These are phyloP conservation scores for Paratrypauchen microcephalus DNA, from an alignment of 2,797 vertebrate species.

Conservation along the genomic window DNA sequence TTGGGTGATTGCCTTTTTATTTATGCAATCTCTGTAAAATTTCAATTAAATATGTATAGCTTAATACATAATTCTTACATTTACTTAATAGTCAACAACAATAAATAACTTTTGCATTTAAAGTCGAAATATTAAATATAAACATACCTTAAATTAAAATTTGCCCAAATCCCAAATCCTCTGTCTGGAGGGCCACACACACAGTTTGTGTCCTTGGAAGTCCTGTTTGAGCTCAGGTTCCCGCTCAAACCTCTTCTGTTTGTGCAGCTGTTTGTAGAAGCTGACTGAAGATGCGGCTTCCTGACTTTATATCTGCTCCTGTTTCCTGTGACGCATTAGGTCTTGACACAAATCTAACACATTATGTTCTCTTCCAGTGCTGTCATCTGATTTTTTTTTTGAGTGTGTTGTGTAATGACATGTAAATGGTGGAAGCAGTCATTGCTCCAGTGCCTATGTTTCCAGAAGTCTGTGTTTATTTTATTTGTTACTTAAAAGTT, in stretches of 20 bases:
- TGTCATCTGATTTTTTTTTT: conserved; percentile 6
- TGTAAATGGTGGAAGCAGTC: no score
- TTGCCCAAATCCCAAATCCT: conserved; percentile 16
- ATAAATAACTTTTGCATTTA: not conserved
- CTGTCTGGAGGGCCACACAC: conserved; percentile 1
- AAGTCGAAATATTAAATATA: not conserved
- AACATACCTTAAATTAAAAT: conserved; percentile 53
- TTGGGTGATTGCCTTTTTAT: not conserved
- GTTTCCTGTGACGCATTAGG: conserved; percentile 63
- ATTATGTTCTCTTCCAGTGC: conserved; percentile 10
- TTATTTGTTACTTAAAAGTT: no score
- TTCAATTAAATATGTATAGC: not conserved
- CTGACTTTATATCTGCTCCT: conserved; percentile 39
- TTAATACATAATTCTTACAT: not conserved
- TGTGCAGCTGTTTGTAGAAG: conserved; percentile 51
- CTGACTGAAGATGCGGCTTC: conserved; percentile 29
- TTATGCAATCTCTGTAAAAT: not conserved
- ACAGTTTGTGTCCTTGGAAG: not conserved
- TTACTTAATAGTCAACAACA: not conserved
- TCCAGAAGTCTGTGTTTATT: no score
- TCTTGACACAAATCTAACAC: conserved; percentile 23
- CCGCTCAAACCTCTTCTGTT: conserved; percentile 36
- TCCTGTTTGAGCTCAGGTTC: conserved; percentile 20
- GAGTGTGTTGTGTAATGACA: not conserved
- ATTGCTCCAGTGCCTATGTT: no score